These are phyloP conservation scores for Merluccius polli DNA, from an alignment of 2,797 vertebrate genomes.

Conservation along the genomic window DNA sequence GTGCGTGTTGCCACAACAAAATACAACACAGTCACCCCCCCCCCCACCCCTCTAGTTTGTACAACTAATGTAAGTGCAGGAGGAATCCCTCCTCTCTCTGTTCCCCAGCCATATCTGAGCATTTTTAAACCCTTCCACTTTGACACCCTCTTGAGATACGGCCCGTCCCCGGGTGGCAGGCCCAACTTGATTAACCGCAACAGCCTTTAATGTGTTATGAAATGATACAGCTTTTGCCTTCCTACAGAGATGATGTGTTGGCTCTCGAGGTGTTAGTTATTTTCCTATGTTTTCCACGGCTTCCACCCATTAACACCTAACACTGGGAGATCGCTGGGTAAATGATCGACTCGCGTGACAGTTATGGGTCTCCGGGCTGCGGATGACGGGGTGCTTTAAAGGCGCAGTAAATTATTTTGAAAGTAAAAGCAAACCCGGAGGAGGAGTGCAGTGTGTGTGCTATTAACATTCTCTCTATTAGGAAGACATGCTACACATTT, in stretches of 20 bases:
- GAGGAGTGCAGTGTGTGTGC: constrained; percentile 48
- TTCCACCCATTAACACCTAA: constrained; percentile 77
- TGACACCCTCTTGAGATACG: constrained; percentile 65
- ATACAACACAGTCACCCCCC: background rate
- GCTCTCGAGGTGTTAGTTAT: constrained; percentile 73
- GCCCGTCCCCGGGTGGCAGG: constrained; percentile 56
- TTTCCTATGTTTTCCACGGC: constrained; percentile 67
- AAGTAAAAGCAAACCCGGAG: constrained; percentile 77
- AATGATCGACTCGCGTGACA: constrained; percentile 80
- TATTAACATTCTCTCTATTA: constrained; percentile 73
- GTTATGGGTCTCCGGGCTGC: constrained; percentile 79
- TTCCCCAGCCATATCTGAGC: constrained; percentile 55
- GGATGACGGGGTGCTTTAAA: constrained; percentile 77
- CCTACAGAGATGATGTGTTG: constrained; percentile 67
- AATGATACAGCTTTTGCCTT: constrained; percentile 62
- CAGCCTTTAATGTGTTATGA: constrained; percentile 73
- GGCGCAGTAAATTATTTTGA: constrained; percentile 78
- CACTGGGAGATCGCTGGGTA: constrained; percentile 77
- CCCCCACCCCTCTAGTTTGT: constrained; percentile 50
- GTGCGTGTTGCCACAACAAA: background rate
- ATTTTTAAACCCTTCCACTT: constrained; percentile 64
- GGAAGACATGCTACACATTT: constrained; percentile 67
- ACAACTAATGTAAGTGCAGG: constrained; percentile 56
- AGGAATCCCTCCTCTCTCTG: constrained; percentile 48
- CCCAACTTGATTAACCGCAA: constrained; percentile 70